Base-by-base conservation (phyloP, 2,888 invertebrate genomes). In the Caenorhabditis angaria region DNA sequence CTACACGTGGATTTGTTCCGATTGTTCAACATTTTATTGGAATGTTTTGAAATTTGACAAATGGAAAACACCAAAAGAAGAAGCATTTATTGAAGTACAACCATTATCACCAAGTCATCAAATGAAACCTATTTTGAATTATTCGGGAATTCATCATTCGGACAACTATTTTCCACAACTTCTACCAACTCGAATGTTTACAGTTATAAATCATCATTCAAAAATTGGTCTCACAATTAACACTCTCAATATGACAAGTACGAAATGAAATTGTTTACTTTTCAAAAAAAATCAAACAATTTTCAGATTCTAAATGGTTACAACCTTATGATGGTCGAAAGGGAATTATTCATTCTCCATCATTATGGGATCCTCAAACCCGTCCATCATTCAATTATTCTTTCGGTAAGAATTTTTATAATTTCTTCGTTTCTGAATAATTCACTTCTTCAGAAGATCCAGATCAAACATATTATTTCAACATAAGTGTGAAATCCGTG, bases 1-100 rank as follows among this genome's bases (percentile, higher is more conserved):
- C 18, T 69, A 69, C 53, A 69, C 69, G 14, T 69, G 69, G 69
- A 69, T 69, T 24, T 69, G 69, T 28, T 64, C 69, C 6, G 69
- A 69, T 57, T 69, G 69, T 47, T 20, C 54, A 24, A 41, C 48
- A n/a, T 69, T 69, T 29, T 64, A 69, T 35, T 69, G 69, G 69
- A 69, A 60, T 18, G 57, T 64, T 3, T 54, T 69, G 48, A 69
- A 64, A 25, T 69, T 69, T 56, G 51, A 69, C 24, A 64, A 61
- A 25, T 64, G 56, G 1, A 56, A 48, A 20, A 69, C 64, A 12
- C 51, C 64, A 60, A 22, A 51, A n/a, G 1, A 56, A 2, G 64
- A 64, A 56, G 61, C 69, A 3, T 69, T 54, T 29, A 69, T 69
- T 14, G 69, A 69, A 47, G 55, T 69, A 20, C 51, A 48, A 18